Base-by-base conservation (phyloP, 2,888 invertebrate genomes). In the Melitaea athalia region DNA sequence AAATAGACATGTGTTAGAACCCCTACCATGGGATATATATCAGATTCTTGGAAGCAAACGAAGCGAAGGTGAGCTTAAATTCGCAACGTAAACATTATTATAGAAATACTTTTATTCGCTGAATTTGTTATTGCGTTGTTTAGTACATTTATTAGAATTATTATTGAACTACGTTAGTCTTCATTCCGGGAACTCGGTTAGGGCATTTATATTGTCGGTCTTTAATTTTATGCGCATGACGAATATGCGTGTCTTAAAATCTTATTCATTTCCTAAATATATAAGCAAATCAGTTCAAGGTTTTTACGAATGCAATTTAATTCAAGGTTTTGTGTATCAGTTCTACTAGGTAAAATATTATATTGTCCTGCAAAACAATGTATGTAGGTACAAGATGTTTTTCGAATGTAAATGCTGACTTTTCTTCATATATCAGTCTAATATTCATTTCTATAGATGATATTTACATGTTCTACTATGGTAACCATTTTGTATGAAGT, bases 401-500 rank as follows among this genome's bases (percentile, higher is more conserved):
- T 38, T 5, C 8, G 4, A 38, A 38, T 38, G 8, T 38, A 17
- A 10, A 24, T 24, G 52, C 17, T 50, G 50, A 17, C 7, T 50
- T 17, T 7, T 17, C 4, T 17, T 24, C 24, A 24, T 24, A 24
- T 24, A 24, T 24, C 24, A 24, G 24, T 24, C 24, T 24, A 24
- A 24, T 24, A 24, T 24, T 24, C 24, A 24, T 24, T 24, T 24
- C 24, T 24, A 24, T 24, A 2, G 24, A 24, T 24, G 24, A 24
- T 24, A 24, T 24, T 24, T 24, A 24, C 24, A 24, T 24, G 24
- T 24, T 24, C n/a, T n/a, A n/a, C 80, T 84, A 82, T 81, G 81
- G 73, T 76, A 78, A 78, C 80, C 71, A 78, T 79, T 87, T 87
- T 88, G 85, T 73, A 76, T 7, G 17, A 7, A 14, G 12, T 45